Base-by-base conservation (phyloP, 2,888 invertebrate genomes). In the Drosophila pegasa region DNA sequence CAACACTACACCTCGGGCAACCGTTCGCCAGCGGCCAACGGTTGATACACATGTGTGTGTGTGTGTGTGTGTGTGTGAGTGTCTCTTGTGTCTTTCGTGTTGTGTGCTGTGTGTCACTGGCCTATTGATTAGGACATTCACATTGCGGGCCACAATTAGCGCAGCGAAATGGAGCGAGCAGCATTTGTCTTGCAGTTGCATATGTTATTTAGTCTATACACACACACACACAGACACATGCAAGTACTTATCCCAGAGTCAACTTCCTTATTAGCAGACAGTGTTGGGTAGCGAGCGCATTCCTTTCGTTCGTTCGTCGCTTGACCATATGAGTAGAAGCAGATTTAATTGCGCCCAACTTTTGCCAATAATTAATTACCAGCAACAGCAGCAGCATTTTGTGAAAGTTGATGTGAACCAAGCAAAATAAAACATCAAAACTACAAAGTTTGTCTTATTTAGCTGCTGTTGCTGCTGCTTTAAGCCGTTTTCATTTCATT, bases 351-450 rank as follows among this genome's bases (percentile, higher is more conserved):
- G 75, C 71, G 61, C 67, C 56, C 64, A 79, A 78, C 61, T 78
- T 75, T 72, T 85, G 75, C 68, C 62, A 72, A 67, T 75, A 82
- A 86, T 86, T 78, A 83, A 83, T 86, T 75, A 64, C 52, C 41
- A 62, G 47, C 41, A 64, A 63, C 52, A 71, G 47, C 41, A 64
- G 61, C 52, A 71, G 18, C 45, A 51, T 52, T 86, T 83, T 86
- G 83, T 87, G 83, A 83, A 83, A 83, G 83, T 87, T 81, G 59
- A 66, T 87, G 77, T 83, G 71, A 86, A 72, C 87, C 31, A 78
- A 71, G 47, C 50, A 72, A 75, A 75, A 70, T 48, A 38, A 55
- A 51, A 78, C 55, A 80, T 45, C 47, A 64, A 72, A 67, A 67
- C 62, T 63, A 52, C 60, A 68, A 63, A 60, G 56, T 73, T 80